phyloP scores from a whole-genome alignment of 1,140 invertebrate genomes.

The Sinella curviseta region DNA sequence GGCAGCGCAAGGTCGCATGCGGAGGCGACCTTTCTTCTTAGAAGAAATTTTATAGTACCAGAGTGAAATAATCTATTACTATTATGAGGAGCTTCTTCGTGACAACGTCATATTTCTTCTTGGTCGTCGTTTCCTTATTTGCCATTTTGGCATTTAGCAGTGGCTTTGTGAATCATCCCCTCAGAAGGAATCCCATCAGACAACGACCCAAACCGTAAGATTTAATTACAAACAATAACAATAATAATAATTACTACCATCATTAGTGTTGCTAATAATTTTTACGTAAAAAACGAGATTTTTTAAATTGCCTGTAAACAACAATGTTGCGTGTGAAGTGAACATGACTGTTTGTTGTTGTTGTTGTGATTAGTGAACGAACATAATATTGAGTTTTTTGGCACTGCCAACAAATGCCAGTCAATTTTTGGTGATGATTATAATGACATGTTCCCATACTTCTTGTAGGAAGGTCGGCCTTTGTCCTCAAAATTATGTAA shows the following conservation, averaged over 20 bases:
- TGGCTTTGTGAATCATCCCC: background rate
- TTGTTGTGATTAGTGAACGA: too few species aligned
- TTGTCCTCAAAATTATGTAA: constrained; percentile 30
- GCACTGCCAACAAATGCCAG: background rate
- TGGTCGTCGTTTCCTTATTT: background rate
- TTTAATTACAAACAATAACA: background rate
- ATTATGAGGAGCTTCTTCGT: background rate
- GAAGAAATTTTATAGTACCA: too few species aligned
- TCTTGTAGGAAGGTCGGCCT: constrained; percentile 19
- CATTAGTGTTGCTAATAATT: background rate
- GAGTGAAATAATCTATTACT: background rate
- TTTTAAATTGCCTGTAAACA: background rate
- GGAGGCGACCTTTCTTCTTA: background rate
- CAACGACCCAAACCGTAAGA: constrained; percentile 16
- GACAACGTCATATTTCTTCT: background rate
- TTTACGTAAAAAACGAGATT: background rate
- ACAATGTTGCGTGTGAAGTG: background rate
- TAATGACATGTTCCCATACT: background rate
- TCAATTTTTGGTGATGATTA: too few species aligned
- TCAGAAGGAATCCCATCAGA: constrained; percentile 13
- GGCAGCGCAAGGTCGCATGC: background rate
- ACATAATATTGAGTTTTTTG: background rate
- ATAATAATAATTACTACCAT: background rate
- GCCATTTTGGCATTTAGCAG: background rate
- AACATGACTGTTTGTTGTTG: background rate